A percentile compares a stretch with the other conserved stretches of the same genome.
Conservation (phyloP, 2,113 vertebrate species). For the Gobio gobio region DNA sequence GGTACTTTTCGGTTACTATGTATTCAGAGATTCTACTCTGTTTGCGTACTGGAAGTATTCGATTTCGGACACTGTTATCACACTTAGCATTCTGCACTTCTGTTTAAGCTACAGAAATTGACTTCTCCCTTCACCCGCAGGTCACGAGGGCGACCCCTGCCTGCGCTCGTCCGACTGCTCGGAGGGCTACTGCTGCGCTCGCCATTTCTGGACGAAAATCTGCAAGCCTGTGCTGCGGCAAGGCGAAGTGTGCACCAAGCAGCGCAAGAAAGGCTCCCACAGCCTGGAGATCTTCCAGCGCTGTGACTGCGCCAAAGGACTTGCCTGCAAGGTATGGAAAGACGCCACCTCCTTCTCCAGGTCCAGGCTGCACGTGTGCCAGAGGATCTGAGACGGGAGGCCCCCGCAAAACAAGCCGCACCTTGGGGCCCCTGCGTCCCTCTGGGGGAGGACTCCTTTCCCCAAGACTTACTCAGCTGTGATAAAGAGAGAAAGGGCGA, state of each 20-base stretch:
- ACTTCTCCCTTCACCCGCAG: constrained; percentile 58
- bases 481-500: constrained; percentile 45
- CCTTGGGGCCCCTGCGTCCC: constrained; percentile 17
- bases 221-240: constrained; percentile 88
- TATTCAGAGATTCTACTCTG: too few relatives aligned
- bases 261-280: constrained; percentile 82
- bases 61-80: neutral
- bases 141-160: constrained; percentile 84
- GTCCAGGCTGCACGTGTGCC: constrained; percentile 96
- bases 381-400: constrained; percentile 85
- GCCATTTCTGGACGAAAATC: constrained; percentile 92
- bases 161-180: constrained; percentile 85
- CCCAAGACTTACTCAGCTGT: constrained; percentile 45
- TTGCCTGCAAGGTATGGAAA: constrained; percentile 98
- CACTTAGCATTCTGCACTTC: neutral
- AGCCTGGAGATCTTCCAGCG: constrained; percentile 89
- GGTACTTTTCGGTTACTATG: too few relatives aligned
- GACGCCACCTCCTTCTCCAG: constrained; percentile 94
- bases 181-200: constrained; percentile 83
- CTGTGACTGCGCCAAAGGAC: constrained; percentile 89
- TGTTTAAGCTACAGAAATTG: neutral
- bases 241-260: constrained; percentile 87
- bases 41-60: too few relatives aligned
- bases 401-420: neutral
- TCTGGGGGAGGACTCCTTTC: constrained; percentile 36